phyloP scores from a whole-genome alignment of 2,113 vertebrate species.

The Pteronura brasiliensis region DNA sequence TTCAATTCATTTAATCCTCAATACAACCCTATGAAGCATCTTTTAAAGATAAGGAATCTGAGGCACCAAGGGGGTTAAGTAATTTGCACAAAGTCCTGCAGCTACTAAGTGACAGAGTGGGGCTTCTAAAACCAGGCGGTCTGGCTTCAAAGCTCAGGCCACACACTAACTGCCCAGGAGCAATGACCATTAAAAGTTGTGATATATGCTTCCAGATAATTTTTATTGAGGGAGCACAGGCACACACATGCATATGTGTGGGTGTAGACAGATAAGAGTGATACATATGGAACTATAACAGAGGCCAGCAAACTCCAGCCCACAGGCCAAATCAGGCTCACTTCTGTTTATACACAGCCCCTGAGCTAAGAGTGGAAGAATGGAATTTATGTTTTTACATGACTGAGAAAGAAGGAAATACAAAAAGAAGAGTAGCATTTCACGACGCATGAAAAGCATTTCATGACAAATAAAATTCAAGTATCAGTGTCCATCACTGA shows the following conservation, averaged over 20 bases:
- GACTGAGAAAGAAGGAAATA: background rate
- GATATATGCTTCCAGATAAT: background rate
- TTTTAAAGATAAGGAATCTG: background rate
- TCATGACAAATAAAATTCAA: background rate
- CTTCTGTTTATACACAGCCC: background rate
- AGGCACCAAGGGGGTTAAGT: background rate
- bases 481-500: background rate
- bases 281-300: background rate
- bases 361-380: background rate
- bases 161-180: background rate
- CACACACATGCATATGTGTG: background rate
- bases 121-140: background rate
- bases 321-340: background rate
- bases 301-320: background rate
- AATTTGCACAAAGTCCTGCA: background rate
- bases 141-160: background rate
- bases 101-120: background rate
- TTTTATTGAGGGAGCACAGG: background rate
- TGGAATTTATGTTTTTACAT: background rate
- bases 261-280: background rate
- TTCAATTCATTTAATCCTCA: background rate
- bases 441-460: background rate
- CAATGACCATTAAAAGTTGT: background rate
- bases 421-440: background rate
- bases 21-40: background rate